These are phyloP conservation scores for Sander vitreus DNA, from an alignment of 2,113 vertebrate genomes.

Conservation along the genomic window DNA sequence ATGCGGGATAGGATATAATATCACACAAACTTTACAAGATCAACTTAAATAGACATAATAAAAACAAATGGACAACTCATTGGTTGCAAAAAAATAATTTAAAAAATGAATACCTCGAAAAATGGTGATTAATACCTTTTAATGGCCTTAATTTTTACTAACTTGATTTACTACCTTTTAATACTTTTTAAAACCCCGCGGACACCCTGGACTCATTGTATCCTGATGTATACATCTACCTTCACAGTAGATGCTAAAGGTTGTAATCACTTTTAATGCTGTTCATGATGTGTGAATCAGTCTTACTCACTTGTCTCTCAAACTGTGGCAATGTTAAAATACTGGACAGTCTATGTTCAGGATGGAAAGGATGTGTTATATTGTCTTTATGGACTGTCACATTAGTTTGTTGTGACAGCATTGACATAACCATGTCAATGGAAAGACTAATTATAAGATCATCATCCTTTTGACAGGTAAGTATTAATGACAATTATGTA, in stretches of 20 bases:
- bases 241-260: not conserved
- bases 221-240: conserved; percentile 1
- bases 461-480: not conserved
- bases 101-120: no score
- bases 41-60: no score
- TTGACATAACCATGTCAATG: not conserved
- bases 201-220: no score
- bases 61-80: no score
- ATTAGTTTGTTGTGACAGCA: not conserved
- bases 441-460: not conserved
- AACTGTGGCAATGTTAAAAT: conserved; percentile 2
- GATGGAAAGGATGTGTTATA: not conserved
- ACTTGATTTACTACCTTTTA: no score
- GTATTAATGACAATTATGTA: not conserved
- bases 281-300: conserved; percentile 27
- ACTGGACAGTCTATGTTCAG: not conserved
- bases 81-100: no score
- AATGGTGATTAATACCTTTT: no score
- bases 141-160: no score
- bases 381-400: not conserved
- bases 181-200: no score
- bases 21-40: no score
- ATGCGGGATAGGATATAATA: no score
- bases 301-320: conserved; percentile 32
- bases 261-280: conserved; percentile 5